Conservation (phyloP, 2,888 invertebrate species). For the Eulithis testata region DNA sequence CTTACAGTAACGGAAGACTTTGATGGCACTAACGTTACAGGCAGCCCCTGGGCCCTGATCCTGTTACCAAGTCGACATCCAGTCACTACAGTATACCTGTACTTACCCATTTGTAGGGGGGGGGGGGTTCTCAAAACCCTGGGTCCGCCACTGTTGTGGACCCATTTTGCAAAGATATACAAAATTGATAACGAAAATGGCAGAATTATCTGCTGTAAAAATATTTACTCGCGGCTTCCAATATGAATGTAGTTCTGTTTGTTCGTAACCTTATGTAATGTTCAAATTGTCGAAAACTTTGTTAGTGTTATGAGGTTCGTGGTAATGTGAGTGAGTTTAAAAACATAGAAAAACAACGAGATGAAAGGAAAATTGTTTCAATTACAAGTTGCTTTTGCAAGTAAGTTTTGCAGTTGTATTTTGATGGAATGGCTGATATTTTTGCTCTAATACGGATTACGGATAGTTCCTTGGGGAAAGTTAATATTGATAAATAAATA, state of each 20-base stretch:
- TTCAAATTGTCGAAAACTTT: slow-evolving; percentile 28
- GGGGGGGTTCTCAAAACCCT: too few species aligned
- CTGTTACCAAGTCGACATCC: too few species aligned
- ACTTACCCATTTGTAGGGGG: too few species aligned
- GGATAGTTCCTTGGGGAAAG: too few species aligned
- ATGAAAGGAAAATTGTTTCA: slow-evolving; percentile 46
- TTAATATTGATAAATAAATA: too few species aligned
- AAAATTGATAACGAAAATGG: slow-evolving; percentile 22
- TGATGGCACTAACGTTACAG: too few species aligned
- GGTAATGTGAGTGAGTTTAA: background rate
- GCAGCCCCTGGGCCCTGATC: too few species aligned
- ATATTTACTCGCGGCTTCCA: slow-evolving; percentile 32
- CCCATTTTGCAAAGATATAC: background rate
- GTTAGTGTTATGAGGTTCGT: slow-evolving; percentile 9
- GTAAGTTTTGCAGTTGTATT: too few species aligned
- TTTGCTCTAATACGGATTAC: too few species aligned
- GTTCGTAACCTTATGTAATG: slow-evolving; percentile 32
- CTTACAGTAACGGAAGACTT: too few species aligned
- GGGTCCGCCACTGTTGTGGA: background rate
- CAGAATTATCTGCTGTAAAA: slow-evolving; percentile 30
- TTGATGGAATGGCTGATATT: too few species aligned
- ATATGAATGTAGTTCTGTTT: slow-evolving; percentile 32
- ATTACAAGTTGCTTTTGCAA: slow-evolving; percentile 42
- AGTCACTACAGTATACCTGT: too few species aligned
- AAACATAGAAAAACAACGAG: slow-evolving; percentile 16